phyloP scores from a whole-genome alignment of 2,888 invertebrate species.

The Glomeris marginata region DNA sequence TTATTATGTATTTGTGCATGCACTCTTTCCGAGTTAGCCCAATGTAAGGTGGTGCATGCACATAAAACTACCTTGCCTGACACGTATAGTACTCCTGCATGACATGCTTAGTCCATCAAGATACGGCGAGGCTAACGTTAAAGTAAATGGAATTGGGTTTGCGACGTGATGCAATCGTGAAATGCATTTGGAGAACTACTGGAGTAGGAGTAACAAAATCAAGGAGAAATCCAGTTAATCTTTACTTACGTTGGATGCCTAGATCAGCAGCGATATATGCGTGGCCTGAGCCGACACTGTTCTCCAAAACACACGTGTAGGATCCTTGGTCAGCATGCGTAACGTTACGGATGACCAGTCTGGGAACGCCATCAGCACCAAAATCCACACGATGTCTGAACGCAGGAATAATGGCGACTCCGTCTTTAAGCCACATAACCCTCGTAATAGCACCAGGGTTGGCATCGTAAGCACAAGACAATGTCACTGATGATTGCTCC shows the following conservation, averaged over 20 bases:
- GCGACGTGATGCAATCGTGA: too few species aligned
- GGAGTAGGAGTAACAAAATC: too few species aligned
- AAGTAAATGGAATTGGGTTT: too few species aligned
- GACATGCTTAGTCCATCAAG: too few species aligned
- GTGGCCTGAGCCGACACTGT: conserved; percentile 54
- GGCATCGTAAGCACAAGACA: conserved; percentile 68
- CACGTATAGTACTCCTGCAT: too few species aligned
- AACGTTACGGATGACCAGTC: conserved; percentile 59
- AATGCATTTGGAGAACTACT: too few species aligned
- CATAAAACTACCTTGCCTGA: too few species aligned
- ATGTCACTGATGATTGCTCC: conserved; percentile 57
- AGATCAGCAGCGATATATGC: conserved; percentile 6
- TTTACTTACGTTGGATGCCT: conserved; percentile 14
- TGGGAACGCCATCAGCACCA: conserved; percentile 45
- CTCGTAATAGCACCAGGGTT: conserved; percentile 60
- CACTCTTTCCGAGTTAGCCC: too few species aligned
- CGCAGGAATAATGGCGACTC: conserved; percentile 6
- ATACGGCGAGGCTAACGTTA: too few species aligned
- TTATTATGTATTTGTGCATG: too few species aligned
- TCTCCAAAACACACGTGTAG: conserved; percentile 66
- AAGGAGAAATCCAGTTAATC: too few species aligned
- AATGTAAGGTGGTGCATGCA: too few species aligned
- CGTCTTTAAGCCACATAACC: conserved; percentile 33
- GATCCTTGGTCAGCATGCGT: conserved; percentile 64
- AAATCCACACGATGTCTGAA: conserved; percentile 6